A percentile compares a stretch with the other conserved stretches of the same genome.
phyloP scores from a whole-genome alignment of 2,113 vertebrate species.

The Arvicanthis niloticus region DNA sequence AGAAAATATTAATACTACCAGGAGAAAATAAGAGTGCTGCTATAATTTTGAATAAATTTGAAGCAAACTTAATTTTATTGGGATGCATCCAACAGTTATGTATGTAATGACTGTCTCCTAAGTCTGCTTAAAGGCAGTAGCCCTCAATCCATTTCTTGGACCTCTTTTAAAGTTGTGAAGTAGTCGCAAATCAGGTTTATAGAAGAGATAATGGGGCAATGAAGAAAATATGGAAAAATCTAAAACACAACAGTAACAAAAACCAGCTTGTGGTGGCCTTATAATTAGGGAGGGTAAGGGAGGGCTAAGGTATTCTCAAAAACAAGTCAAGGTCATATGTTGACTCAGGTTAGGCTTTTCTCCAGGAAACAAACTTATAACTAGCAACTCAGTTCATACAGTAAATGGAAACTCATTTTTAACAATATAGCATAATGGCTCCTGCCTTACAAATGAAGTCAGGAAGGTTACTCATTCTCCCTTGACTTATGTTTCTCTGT shows the following conservation, averaged over 20 bases:
- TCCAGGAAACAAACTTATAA: too few relatives aligned
- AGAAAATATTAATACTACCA: not conserved
- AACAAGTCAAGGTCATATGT: not conserved
- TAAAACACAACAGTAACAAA: not conserved
- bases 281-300: not conserved
- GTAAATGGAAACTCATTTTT: not conserved
- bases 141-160: not conserved
- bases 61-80: not conserved
- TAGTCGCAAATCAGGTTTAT: not conserved
- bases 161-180: not conserved
- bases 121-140: not conserved
- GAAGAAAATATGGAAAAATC: not conserved
- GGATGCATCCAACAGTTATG: not conserved
- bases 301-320: not conserved
- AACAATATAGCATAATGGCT: not conserved
- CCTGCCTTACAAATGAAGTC: not conserved
- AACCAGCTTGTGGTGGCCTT: not conserved
- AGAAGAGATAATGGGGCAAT: not conserved
- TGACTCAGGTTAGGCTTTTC: too few relatives aligned
- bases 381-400: not conserved
- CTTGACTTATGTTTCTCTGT: not conserved
- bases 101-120: not conserved
- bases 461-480: not conserved
- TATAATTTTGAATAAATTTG: not conserved
- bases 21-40: not conserved